A percentile compares a stretch with the other conserved stretches of the same genome.
Evolutionary conservation across 2,797 vertebrate species (phyloP).

Genomic region (Heterohyrax brucei): DNA sequence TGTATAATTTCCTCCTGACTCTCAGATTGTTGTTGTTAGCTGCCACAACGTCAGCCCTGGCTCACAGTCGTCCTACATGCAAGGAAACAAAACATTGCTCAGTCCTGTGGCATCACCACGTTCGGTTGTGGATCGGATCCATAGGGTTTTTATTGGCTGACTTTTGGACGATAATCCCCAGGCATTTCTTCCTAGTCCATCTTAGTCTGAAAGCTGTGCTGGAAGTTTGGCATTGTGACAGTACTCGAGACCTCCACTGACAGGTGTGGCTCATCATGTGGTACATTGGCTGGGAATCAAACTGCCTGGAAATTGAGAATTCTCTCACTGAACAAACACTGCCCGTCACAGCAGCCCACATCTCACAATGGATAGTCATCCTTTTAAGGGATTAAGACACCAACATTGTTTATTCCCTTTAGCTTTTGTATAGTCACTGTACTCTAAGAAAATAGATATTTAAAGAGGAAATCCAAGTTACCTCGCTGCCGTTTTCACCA

Average conservation of each 20-base stretch:
- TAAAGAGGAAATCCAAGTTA: neutral
- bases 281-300: neutral
- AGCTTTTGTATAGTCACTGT: neutral
- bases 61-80: neutral
- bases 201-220: neutral
- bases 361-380: constrained; percentile 10
- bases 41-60: neutral
- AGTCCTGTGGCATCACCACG: neutral
- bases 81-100: neutral
- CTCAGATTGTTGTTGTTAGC: neutral
- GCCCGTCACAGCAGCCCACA: neutral
- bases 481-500: neutral
- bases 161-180: too few relatives aligned
- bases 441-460: neutral
- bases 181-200: too few relatives aligned
- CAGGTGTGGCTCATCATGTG: neutral
- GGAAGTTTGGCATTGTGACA: neutral
- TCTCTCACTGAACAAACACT: neutral
- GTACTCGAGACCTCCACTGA: neutral
- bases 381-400: constrained; percentile 13
- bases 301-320: too few relatives aligned
- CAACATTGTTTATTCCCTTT: neutral
- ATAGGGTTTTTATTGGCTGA: too few relatives aligned
- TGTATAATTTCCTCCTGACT: neutral
- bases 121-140: neutral